These are phyloP conservation scores for Anoplius nigerrimus DNA, from an alignment of 2,888 invertebrate species.

Conservation along the genomic window DNA sequence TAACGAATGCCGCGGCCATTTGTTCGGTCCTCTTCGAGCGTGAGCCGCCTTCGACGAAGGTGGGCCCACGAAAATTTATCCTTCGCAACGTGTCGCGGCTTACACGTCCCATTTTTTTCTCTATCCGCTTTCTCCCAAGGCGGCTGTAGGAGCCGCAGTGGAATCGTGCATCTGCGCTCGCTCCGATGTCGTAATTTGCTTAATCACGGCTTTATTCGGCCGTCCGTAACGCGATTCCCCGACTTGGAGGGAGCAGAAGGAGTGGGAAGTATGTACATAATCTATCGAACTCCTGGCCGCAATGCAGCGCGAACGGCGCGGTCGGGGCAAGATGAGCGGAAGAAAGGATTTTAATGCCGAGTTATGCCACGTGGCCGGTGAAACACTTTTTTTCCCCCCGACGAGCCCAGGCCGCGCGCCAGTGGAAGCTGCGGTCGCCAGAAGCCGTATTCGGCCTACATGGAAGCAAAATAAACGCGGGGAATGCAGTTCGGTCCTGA, in stretches of 20 bases:
- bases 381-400: background rate
- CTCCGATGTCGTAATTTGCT: too few species aligned
- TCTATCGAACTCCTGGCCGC: too few species aligned
- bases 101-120: too few species aligned
- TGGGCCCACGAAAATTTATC: too few species aligned
- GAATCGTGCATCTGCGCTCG: too few species aligned
- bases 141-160: too few species aligned
- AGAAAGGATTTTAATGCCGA: conserved; percentile 4
- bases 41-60: too few species aligned
- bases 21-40: too few species aligned
- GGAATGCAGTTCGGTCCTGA: conserved; percentile 31
- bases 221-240: background rate
- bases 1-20: too few species aligned
- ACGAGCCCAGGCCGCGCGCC: background rate
- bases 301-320: background rate
- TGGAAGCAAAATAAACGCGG: conserved; percentile 25
- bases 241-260: background rate
- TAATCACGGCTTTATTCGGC: too few species aligned
- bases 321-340: background rate
- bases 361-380: conserved; percentile 4
- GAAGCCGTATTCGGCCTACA: background rate
- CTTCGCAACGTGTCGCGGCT: too few species aligned
- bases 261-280: background rate
- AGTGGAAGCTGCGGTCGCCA: background rate
- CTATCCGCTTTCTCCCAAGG: too few species aligned